Conservation (phyloP, 1,140 invertebrate genomes). For the Drosophila willistoni region DNA sequence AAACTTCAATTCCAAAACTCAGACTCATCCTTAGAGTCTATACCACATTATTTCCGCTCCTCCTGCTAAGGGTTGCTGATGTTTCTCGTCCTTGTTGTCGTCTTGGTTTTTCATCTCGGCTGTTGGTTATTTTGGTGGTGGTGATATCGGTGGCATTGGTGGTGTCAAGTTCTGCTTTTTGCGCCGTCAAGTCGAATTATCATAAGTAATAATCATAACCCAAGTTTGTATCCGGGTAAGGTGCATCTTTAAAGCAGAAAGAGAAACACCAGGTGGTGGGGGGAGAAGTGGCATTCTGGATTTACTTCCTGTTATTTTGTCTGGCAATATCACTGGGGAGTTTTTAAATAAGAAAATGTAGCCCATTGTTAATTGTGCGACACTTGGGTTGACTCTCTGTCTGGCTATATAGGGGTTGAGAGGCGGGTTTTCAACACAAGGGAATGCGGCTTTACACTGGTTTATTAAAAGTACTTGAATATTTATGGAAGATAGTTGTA, state of each 20-base stretch:
- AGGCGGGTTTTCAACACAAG: constrained; percentile 37
- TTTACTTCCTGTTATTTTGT: constrained; percentile 42
- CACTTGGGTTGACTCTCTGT: constrained; percentile 56
- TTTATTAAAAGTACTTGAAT: constrained; percentile 35
- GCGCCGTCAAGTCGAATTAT: constrained; percentile 74
- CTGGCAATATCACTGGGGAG: constrained; percentile 59
- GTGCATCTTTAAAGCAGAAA: constrained; percentile 3
- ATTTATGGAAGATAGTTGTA: neutral
- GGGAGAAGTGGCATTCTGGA: constrained; percentile 29
- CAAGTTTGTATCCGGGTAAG: constrained; percentile 45
- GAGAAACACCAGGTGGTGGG: neutral
- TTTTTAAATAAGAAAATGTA: constrained; percentile 53
- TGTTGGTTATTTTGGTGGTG: constrained; percentile 19
- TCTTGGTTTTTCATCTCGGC: constrained; percentile 23
- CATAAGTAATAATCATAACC: constrained; percentile 79
- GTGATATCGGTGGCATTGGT: constrained; percentile 33
- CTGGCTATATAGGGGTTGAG: constrained; percentile 50
- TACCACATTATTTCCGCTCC: neutral
- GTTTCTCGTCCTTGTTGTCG: constrained; percentile 49
- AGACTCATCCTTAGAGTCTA: constrained; percentile 7
- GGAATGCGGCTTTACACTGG: constrained; percentile 1
- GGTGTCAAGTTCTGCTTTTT: constrained; percentile 73
- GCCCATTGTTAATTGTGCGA: constrained; percentile 65
- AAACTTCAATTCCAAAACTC: constrained; percentile 46
- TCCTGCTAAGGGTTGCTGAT: neutral